These are phyloP conservation scores for Rhadina sibilatrix DNA, from an alignment of 2,113 vertebrate species.

Conservation along the genomic window DNA sequence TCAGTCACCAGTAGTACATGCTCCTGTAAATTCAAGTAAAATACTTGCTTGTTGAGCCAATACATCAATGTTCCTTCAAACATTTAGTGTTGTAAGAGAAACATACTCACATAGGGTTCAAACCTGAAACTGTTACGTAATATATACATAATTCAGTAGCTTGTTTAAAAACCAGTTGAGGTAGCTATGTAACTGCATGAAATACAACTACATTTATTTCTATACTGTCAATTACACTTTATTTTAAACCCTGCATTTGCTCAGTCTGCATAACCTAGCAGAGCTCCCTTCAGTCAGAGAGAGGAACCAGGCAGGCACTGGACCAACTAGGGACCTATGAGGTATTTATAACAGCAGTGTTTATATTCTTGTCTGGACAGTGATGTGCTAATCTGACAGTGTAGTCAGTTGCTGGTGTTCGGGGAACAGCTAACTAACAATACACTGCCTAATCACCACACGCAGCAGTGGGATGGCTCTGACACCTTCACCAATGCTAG, in stretches of 20 bases:
- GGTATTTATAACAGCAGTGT: not conserved
- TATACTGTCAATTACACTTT: not conserved
- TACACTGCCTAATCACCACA: slow-evolving; percentile 81
- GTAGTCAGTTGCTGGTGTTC: slow-evolving; percentile 66
- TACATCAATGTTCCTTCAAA: not conserved
- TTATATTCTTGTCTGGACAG: not conserved
- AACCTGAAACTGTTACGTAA: not conserved
- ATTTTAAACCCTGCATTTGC: not conserved
- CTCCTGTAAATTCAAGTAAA: not conserved
- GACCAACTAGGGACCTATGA: not conserved
- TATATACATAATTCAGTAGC: not conserved
- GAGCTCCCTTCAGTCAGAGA: not conserved
- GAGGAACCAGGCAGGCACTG: not conserved
- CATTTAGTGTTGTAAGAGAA: not conserved
- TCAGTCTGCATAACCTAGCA: not conserved
- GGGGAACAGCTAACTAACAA: slow-evolving; percentile 78
- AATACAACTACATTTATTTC: not conserved
- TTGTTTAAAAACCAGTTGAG: not conserved
- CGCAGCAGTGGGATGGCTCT: not conserved
- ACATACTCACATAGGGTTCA: not conserved
- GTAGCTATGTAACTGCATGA: not conserved
- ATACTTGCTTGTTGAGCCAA: not conserved
- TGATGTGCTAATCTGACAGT: slow-evolving; percentile 63
- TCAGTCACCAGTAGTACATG: not conserved
- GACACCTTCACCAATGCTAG: not conserved